Conservation (phyloP, 1,140 invertebrate species). For the Bombus pascuorum region DNA sequence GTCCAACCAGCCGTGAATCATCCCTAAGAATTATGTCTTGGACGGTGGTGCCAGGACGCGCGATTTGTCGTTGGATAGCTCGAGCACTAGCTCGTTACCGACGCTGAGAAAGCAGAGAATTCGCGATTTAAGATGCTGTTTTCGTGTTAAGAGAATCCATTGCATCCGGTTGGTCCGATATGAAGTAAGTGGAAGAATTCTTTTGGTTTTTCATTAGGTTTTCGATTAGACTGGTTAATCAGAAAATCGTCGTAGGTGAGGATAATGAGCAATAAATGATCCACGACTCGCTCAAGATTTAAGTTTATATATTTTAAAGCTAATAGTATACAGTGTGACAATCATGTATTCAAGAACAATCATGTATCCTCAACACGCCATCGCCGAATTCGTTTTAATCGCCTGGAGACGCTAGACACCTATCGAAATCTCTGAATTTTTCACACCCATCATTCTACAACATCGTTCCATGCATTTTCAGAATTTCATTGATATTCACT, state of each 20-base stretch:
- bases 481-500: not conserved
- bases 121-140: not conserved
- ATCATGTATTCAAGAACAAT: conserved; percentile 28
- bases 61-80: conserved; percentile 45
- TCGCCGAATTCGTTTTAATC: not conserved
- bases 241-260: not conserved
- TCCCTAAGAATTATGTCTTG: conserved; percentile 71
- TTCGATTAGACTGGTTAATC: no score
- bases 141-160: no score
- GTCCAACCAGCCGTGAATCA: conserved; percentile 69
- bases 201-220: no score
- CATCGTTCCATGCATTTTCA: not conserved
- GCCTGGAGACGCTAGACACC: not conserved
- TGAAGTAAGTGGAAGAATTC: no score
- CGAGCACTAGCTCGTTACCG: not conserved
- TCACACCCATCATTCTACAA: not conserved
- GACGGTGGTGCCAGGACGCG: conserved; percentile 44
- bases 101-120: not conserved
- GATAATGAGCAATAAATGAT: not conserved
- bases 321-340: conserved; percentile 52
- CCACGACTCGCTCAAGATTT: conserved; percentile 1
- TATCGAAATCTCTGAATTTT: not conserved
- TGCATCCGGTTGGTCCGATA: not conserved
- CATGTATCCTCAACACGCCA: not conserved
- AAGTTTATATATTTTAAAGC: conserved; percentile 52